Percentiles rank a stretch among this genome's conserved stretches.
Evolutionary conservation across 2,888 invertebrate species (phyloP).

Genomic region (Diploptera punctata): DNA sequence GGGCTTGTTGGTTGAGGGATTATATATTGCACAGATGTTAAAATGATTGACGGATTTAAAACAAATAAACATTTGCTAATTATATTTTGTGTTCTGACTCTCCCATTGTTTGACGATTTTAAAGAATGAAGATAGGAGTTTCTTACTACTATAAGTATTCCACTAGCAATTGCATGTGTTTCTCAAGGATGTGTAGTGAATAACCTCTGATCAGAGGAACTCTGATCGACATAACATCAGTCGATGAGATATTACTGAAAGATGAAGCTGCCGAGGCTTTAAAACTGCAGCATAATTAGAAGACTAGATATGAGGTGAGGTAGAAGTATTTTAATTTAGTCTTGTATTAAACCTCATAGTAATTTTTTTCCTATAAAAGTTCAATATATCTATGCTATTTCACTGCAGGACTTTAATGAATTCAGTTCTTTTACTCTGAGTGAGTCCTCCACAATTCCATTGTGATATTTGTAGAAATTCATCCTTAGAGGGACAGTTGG

Average conservation of each 20-base stretch:
- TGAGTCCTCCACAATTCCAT: background rate
- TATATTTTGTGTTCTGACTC: background rate
- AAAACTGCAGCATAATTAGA: too few species aligned
- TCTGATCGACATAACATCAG: too few species aligned
- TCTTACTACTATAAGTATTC: background rate
- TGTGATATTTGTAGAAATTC: too few species aligned
- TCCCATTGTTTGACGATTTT: background rate
- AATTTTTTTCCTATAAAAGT: too few species aligned
- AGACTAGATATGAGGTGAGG: too few species aligned
- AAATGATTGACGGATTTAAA: background rate
- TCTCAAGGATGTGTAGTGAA: background rate
- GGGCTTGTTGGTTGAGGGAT: background rate
- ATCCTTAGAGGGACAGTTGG: too few species aligned
- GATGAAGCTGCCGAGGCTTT: too few species aligned
- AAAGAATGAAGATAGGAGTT: background rate
- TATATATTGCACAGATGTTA: background rate
- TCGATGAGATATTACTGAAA: too few species aligned
- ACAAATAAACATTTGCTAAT: background rate
- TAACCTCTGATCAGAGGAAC: too few species aligned
- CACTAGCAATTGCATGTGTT: background rate
- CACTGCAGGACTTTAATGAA: background rate
- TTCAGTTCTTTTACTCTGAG: conserved; percentile 3
- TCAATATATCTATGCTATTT: too few species aligned
- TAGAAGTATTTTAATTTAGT: too few species aligned
- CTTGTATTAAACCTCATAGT: too few species aligned